A percentile compares a stretch with the other conserved stretches of the same genome.
Evolutionary conservation across 2,797 vertebrate species (phyloP).

Genomic region (Pampus argenteus): DNA sequence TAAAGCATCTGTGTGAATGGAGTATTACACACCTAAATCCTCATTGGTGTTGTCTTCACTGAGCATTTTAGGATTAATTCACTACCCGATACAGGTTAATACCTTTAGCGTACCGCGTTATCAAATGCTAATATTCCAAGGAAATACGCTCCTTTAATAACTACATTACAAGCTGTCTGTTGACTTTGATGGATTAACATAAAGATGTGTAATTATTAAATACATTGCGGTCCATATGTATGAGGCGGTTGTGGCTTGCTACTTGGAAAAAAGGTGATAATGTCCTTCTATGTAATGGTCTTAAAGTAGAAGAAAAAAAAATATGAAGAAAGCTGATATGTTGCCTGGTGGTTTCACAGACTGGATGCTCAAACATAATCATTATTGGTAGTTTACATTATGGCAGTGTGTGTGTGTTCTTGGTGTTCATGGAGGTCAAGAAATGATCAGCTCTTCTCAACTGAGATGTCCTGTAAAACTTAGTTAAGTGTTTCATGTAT

Average conservation of each 20-base stretch:
- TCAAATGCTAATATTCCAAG: conserved; percentile 30
- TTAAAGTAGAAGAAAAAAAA: conserved; percentile 3
- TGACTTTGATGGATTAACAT: conserved; percentile 51
- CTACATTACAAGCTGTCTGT: conserved; percentile 37
- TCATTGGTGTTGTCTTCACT: conserved; percentile 45
- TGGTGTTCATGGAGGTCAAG: background rate
- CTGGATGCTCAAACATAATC: background rate
- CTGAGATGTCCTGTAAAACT: conserved; percentile 6
- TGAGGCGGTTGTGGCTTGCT: background rate
- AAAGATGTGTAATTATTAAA: conserved; percentile 37
- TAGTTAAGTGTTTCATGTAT: conserved; percentile 3
- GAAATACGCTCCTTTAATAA: conserved; percentile 34
- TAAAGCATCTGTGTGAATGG: conserved; percentile 46
- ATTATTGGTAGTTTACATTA: background rate
- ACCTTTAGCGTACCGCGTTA: conserved; percentile 8
- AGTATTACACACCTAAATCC: conserved; percentile 49
- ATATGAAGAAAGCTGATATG: background rate
- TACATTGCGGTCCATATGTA: background rate
- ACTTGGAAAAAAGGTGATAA: conserved; percentile 21
- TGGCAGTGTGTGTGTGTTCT: background rate
- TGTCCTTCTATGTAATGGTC: conserved; percentile 10
- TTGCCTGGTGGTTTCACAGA: conserved; percentile 6
- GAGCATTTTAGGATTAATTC: conserved; percentile 55
- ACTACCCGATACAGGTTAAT: conserved; percentile 48
- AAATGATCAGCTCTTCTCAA: conserved; percentile 6